Evolutionary conservation across 2,888 invertebrate species (phyloP).

Genomic region (Thelaira solivaga): DNA sequence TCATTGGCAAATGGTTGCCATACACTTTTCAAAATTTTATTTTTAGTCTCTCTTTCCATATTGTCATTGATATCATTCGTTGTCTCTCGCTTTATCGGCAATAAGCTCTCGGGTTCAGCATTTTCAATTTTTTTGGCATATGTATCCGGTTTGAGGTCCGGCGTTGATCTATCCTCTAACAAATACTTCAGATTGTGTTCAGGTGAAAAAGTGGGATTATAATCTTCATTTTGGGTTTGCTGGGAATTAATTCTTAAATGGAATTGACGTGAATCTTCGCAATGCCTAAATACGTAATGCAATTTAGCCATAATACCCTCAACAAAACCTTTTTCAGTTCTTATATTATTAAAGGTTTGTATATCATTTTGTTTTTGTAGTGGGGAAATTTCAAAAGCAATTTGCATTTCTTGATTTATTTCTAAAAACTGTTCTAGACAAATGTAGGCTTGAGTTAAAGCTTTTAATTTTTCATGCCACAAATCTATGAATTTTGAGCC

Average conservation of each 20-base stretch:
- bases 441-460: slow-evolving; percentile 33
- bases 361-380: neutral
- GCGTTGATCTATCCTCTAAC: neutral
- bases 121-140: neutral
- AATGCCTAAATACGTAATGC: slow-evolving; percentile 35
- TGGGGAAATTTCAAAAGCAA: neutral
- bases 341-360: neutral
- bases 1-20: slow-evolving; percentile 34
- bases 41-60: neutral
- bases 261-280: slow-evolving; percentile 26
- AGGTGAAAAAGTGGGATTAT: neutral
- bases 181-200: slow-evolving; percentile 3
- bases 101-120: neutral
- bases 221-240: neutral
- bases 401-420: slow-evolving; percentile 45
- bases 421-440: slow-evolving; percentile 47
- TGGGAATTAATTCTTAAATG: slow-evolving; percentile 18
- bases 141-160: slow-evolving; percentile 4
- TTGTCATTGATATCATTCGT: neutral
- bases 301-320: slow-evolving; percentile 23
- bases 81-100: slow-evolving; percentile 23
- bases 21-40: slow-evolving; percentile 26
- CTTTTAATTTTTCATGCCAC: slow-evolving; percentile 43
- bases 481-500: slow-evolving; percentile 13
- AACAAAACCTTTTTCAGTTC: slow-evolving; percentile 11